Evolutionary conservation across 2,888 invertebrate species (phyloP).

Genomic region (Acleris literana): DNA sequence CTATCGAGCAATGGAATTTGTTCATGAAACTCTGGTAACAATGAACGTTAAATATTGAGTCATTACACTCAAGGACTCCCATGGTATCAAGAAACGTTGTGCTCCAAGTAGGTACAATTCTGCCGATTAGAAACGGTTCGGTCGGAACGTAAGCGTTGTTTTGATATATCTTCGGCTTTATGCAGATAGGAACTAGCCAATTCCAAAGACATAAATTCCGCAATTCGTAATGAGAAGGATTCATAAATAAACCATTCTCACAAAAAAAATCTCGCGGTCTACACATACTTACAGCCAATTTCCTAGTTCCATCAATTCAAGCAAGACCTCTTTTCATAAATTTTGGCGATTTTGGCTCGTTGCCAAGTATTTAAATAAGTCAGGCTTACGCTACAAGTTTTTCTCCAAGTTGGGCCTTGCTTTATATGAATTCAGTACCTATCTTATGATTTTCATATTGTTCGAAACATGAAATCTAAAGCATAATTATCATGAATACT

Average conservation of each 20-base stretch:
- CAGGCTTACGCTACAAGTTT: slow-evolving; percentile 36
- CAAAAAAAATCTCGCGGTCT: slow-evolving; percentile 13
- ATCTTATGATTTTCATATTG: background rate
- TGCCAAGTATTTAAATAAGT: slow-evolving; percentile 40
- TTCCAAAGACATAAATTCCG: slow-evolving; percentile 15
- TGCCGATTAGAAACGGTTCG: slow-evolving; percentile 5
- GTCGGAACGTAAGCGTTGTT: slow-evolving; percentile 3
- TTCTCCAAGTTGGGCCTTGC: slow-evolving; percentile 14
- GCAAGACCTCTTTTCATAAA: slow-evolving; percentile 36
- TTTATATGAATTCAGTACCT: slow-evolving; percentile 9
- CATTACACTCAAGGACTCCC: slow-evolving; percentile 25
- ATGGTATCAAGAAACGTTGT: slow-evolving; percentile 10
- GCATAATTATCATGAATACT: background rate
- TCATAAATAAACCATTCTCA: background rate
- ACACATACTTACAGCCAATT: slow-evolving; percentile 24
- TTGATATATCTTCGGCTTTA: slow-evolving; percentile 3
- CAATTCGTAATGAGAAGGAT: slow-evolving; percentile 7
- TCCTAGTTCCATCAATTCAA: slow-evolving; percentile 29
- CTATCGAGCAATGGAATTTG: slow-evolving; percentile 43
- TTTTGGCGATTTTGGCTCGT: slow-evolving; percentile 40
- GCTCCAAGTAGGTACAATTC: slow-evolving; percentile 11
- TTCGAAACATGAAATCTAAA: background rate
- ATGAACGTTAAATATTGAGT: slow-evolving; percentile 29
- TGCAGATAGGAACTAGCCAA: slow-evolving; percentile 5
- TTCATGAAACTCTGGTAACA: slow-evolving; percentile 39